Base-by-base conservation (phyloP, 2,888 invertebrate genomes). In the Aelia acuminata region DNA sequence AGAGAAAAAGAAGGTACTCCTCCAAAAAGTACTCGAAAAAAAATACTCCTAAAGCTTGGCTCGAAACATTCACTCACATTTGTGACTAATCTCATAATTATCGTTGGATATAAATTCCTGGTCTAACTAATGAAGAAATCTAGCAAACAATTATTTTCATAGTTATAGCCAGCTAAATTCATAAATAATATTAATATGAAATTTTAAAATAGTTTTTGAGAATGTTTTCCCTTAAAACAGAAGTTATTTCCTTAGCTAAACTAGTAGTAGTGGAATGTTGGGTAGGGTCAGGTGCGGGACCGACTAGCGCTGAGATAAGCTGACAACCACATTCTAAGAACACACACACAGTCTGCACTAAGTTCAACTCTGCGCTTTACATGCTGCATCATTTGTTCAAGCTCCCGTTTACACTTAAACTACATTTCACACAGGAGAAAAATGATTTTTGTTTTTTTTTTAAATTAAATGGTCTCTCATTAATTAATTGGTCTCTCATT, bases 301-400 rank as follows among this genome's bases (percentile, higher is more conserved):
- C n/a, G 57, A 26, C 57, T 57, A 18, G 35, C 20, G 63, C 63
- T 70, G 18, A 31, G 63, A 70, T 70, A 70, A 70, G 63, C 63
- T 70, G 63, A 70, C 63, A 70, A 35, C 31, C 63, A 70, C 63
- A 70, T 70, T 70, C 63, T 35, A 31, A 70, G 63, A 70, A 70
- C 63, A n/a, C n/a, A n/a, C n/a, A n/a, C 63, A 63, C 4, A 35
- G 63, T 35, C 63, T 70, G 63, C 63, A 35, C 18, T 70, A 8
- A 35, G 63, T 70, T 26, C 15, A 31, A 31, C 26, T 18, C 18
- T 70, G 63, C 63, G 35, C 31, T 70, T 70, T 18, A 70, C 63
- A 70, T 35, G 63, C 18, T 35, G 18, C 18, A 18, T 18, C 18
- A 0, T 3, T 35, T 35, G 63, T 70, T 70, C 7, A 18, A 70